Base-by-base conservation (phyloP, 2,888 invertebrate species). In the Shargacucullia verbasci region DNA sequence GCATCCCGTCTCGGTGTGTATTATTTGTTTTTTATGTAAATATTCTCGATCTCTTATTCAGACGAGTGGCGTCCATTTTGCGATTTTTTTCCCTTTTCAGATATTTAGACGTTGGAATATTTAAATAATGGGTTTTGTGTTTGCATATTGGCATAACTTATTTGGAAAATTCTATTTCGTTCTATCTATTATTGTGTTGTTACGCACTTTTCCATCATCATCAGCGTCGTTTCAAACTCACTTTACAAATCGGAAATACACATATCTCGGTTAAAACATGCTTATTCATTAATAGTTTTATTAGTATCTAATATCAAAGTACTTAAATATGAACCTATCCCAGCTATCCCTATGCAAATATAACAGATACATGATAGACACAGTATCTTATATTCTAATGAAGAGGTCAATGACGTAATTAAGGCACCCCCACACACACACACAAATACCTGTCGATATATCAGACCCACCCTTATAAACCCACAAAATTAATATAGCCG, bases 11-110 rank as follows among this genome's bases (percentile, higher is more conserved):
- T 91, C 91, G 77, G 83, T 79, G 81, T 86, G 88, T 84, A 84
- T 90, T 92, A 93, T 94, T 92, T 91, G 91, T 89, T 93, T 94
- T 93, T 92, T 93, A 94, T 94, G 93, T 92, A 92, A 94, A 94
- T 94, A 91, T 84, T 83, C 80, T 78, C 83, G 84, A 89, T 87
- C 89, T 90, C 89, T 90, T 90, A 85, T 86, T 87, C 87, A 85
- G 87, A 84, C 86, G 90, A 86, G 88, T 84, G 86, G 84, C 89
- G 85, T 85, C 85, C 89, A 84, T 87, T 88, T 86, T 87, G 84
- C 78, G 83, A 82, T 69, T 76, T 88, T 86, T 87, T 88, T 84
- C 74, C 80, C 81, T 86, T 87, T 89, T 84, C 78, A 80, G 79
- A 84, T 83, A 84, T 88, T 89, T 87, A 85, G 84, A 86, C 83